Percentiles rank a stretch among this genome's conserved stretches.
phyloP scores from a whole-genome alignment of 2,113 vertebrate genomes.

The Corythornis cristatus region DNA sequence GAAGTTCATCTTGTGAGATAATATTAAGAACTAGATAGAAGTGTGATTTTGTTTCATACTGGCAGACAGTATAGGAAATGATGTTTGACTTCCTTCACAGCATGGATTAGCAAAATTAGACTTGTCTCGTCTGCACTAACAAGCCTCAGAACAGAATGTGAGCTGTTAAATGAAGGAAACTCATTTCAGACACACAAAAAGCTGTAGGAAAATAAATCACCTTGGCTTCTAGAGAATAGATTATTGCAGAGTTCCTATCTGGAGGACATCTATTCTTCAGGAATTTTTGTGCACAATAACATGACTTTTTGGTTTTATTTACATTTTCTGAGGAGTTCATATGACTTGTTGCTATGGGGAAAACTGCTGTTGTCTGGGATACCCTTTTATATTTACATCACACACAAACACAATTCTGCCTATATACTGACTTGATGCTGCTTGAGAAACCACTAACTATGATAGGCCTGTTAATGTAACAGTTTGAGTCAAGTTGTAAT shows the following conservation, averaged over 20 bases:
- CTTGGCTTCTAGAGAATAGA: background rate
- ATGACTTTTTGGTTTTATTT: conserved; percentile 66
- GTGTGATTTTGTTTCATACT: conserved; percentile 57
- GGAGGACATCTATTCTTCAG: background rate
- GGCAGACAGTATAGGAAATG: conserved; percentile 11
- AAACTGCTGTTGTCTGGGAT: conserved; percentile 68
- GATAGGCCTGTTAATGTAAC: conserved; percentile 20
- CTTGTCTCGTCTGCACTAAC: conserved; percentile 52
- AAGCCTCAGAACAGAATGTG: conserved; percentile 41
- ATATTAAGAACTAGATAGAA: conserved; percentile 52
- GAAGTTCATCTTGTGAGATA: conserved; percentile 51
- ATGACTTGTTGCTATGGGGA: conserved; percentile 69
- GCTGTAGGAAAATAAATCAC: conserved; percentile 27
- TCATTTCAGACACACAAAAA: conserved; percentile 13
- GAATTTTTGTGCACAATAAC: conserved; percentile 16
- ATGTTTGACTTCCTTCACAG: conserved; percentile 24
- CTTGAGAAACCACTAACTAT: conserved; percentile 4
- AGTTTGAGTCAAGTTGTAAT: conserved; percentile 30
- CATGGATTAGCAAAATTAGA: conserved; percentile 47
- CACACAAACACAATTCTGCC: background rate
- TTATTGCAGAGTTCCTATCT: conserved; percentile 18
- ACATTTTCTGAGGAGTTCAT: conserved; percentile 68
- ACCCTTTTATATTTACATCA: conserved; percentile 41
- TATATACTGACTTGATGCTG: background rate
- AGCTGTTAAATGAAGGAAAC: conserved; percentile 42